Percentiles rank a stretch among this genome's conserved stretches.
phyloP scores from a whole-genome alignment of 2,113 vertebrate genomes.

The Mola mola region DNA sequence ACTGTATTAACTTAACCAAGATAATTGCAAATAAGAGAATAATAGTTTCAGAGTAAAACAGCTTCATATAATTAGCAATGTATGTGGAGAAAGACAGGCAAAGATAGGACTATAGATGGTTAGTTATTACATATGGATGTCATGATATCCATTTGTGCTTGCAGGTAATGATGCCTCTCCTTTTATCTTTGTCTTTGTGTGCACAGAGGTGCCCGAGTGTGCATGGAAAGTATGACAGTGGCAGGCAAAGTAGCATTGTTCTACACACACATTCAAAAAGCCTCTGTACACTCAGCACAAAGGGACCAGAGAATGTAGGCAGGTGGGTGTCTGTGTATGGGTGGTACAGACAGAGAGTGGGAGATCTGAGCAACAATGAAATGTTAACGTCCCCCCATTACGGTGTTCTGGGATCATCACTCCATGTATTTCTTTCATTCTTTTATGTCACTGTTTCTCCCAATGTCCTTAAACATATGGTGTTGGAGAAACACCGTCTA shows the following conservation, averaged over 20 bases:
- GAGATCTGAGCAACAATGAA: conserved; percentile 37
- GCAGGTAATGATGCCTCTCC: conserved; percentile 49
- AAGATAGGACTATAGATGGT: not conserved
- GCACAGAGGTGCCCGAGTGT: conserved; percentile 11
- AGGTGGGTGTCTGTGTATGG: not conserved
- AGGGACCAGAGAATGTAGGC: conserved; percentile 6
- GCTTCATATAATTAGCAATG: not conserved
- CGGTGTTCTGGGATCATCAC: conserved; percentile 5
- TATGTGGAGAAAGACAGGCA: not conserved
- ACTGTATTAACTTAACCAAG: too few species aligned
- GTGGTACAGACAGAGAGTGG: conserved; percentile 1
- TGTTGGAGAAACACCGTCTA: too few species aligned
- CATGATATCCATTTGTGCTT: conserved; percentile 53
- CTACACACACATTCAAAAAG: conserved; percentile 37
- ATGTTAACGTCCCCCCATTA: not conserved
- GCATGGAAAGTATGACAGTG: conserved; percentile 24
- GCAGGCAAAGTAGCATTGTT: conserved; percentile 41
- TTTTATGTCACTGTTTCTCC: not conserved
- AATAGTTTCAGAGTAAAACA: too few species aligned
- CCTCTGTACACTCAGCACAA: conserved; percentile 13
- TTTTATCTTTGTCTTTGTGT: conserved; percentile 42
- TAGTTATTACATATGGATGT: conserved; percentile 55
- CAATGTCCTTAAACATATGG: too few species aligned
- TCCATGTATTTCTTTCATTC: not conserved
- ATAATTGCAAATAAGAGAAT: too few species aligned